phyloP scores from a whole-genome alignment of 1,140 invertebrate species.

The Zaprionus vittiger region DNA sequence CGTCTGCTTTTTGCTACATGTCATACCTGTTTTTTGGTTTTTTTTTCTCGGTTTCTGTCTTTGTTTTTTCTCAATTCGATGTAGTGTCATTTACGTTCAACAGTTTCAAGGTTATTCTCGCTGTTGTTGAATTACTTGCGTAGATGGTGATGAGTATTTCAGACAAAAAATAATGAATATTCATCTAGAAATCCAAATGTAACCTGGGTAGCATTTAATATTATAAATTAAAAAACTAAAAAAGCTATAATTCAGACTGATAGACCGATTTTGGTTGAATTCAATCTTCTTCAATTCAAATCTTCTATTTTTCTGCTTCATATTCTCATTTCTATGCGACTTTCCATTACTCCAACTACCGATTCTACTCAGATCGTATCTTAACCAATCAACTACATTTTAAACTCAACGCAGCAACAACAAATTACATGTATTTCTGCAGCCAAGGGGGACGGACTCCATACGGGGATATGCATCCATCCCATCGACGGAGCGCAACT shows the following conservation, averaged over 20 bases:
- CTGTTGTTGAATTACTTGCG: background rate
- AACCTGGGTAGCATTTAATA: background rate
- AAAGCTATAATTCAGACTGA: background rate
- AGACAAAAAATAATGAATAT: background rate
- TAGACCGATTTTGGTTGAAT: too few species aligned
- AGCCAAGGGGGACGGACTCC: conserved; percentile 14
- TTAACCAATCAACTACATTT: conserved; percentile 53
- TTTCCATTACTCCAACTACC: conserved; percentile 39
- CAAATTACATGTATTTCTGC: conserved; percentile 73
- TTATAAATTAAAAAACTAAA: background rate
- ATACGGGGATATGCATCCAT: conserved; percentile 7
- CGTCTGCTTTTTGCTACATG: conserved; percentile 17
- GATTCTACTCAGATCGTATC: conserved; percentile 30
- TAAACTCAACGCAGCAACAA: conserved; percentile 59
- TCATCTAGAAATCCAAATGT: background rate
- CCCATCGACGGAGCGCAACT: conserved; percentile 60
- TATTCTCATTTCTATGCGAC: background rate
- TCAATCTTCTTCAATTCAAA: too few species aligned
- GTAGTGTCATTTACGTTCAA: conserved; percentile 27
- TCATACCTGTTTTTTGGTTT: conserved; percentile 35
- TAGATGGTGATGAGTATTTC: background rate
- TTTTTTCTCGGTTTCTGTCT: background rate
- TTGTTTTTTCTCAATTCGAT: background rate
- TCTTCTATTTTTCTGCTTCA: background rate
- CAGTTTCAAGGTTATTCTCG: conserved; percentile 32